Conservation (phyloP, 1,140 invertebrate species). For the Eupeodes corollae region DNA sequence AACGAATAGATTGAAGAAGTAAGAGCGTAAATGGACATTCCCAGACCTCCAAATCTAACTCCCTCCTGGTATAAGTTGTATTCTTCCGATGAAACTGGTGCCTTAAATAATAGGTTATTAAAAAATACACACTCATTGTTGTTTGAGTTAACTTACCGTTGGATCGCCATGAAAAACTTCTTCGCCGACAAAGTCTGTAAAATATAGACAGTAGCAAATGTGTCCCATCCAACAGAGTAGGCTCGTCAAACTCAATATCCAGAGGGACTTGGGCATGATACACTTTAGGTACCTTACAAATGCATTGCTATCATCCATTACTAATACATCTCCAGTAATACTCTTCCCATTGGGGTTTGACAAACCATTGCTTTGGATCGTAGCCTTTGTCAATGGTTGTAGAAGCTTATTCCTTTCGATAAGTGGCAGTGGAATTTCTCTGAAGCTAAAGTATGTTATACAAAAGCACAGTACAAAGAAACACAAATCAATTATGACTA, state of each 20-base stretch:
- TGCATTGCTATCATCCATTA: no score
- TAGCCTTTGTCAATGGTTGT: background rate
- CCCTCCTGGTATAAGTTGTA: conserved; percentile 49
- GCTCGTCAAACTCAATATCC: conserved; percentile 62
- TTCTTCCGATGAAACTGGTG: background rate
- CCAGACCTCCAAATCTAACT: conserved; percentile 64
- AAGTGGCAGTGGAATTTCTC: conserved; percentile 44
- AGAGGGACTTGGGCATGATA: conserved; percentile 62
- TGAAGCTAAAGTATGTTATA: conserved; percentile 52
- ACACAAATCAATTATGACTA: conserved; percentile 54
- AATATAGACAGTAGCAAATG: conserved; percentile 69
- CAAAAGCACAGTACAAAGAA: conserved; percentile 51
- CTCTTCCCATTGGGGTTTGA: no score
- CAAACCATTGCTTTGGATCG: background rate
- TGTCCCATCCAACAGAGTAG: conserved; percentile 74
- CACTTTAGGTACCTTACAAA: conserved; percentile 53
- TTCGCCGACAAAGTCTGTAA: conserved; percentile 73
- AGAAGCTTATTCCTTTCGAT: conserved; percentile 17
- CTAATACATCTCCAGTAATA: no score
- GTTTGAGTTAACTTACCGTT: conserved; percentile 29
- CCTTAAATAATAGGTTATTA: background rate
- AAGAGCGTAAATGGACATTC: conserved; percentile 66
- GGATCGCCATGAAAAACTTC: conserved; percentile 61
- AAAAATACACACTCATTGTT: background rate
- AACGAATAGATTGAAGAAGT: conserved; percentile 64